Evolutionary conservation across 2,797 vertebrate genomes (phyloP), one percentile per base, ranked within the genome.

Genomic region (Remorina albescens): DNA sequence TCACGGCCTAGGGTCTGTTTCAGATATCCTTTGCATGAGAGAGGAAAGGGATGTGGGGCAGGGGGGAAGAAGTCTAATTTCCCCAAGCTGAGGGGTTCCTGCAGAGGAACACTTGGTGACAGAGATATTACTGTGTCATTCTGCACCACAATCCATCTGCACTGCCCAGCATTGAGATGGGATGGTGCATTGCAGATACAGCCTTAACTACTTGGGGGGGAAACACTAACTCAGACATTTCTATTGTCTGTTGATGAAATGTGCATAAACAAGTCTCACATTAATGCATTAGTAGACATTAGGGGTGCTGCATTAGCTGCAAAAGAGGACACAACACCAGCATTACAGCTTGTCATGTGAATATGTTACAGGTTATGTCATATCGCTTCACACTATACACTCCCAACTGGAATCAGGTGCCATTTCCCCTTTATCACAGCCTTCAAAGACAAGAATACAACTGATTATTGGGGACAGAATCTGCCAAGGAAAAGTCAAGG

Each of bases 111-210:
- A 80, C 79, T 87, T 77, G 79, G 83, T 81, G 83, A 86, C 83
- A 88, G 82, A 89, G 76, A 91, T 88, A 86, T 90, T 82, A 91
- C 83, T 82, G 88, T 90, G 90, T 92, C 90, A 90, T 83, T 92
- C 88, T 93, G 91, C 89, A 86, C 86, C 92, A 92, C 71, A 80
- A 78, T 89, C 79, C 86, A 82, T 85, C 91, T 92, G 92, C 90
- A 88, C 80, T 84, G 88, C 78, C 81, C 88, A 61, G 76, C 84
- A 79, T 66, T 65, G 80, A 89, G 81, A 86, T 81, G 79, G 82
- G 86, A 80, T 93, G 91, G 82, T 93, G 92, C 91, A 94, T 87
- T 94, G 88, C 92, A 94, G 92, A 91, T 91, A 80, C 81, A 87
- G 86, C 57, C 70, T 81, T 78, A 70, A 78, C 81, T 57, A 84